Base-by-base conservation (phyloP, 2,113 vertebrate genomes). In the Microtus montanus region DNA sequence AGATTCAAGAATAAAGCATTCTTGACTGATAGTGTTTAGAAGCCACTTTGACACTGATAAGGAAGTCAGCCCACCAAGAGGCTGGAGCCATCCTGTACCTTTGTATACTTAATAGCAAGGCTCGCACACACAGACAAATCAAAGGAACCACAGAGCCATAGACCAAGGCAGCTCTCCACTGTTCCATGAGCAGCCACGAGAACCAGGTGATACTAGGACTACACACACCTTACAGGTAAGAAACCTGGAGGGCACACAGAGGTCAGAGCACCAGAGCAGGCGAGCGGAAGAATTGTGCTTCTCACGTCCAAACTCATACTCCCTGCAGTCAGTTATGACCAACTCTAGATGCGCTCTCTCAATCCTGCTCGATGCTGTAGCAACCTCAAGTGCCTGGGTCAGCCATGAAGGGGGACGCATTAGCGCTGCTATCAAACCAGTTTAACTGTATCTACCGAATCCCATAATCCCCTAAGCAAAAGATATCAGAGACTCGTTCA, bases 361-460 rank as follows among this genome's bases (percentile, higher is more conserved):
- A 14, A 5, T 44, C 66, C 35, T 35, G 13, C 30, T 10, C 5
- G 11, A 7, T 44, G 73, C 35, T 35, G 13, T 24, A 20, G 4
- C n/a, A 78, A 24, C 7, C 47, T 70, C 2, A 41, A 12, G 33
- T 15, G 9, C 35, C n/a, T 35, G 20, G 33, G 44, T 0, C 35
- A 26, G 58, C 22, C 28, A 4, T 38, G 14, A 52, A 6, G 44
- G 1, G 5, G 33, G 9, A 2, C 2, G 13, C 0, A 1, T 28
- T 11, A 68, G 47, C n/a, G 38, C 44, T 11, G 8, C 28, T 33
- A 28, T 28, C 33, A 41, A 71, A n/a, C n/a, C n/a, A 61, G 47
- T 63, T 64, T 58, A 28, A 77, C 68, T 3, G 2, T 8, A 3
- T 33, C 44, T 3, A 58, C 2, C 10, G 7, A 86, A 58, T 20